phyloP scores from a whole-genome alignment of 2,888 invertebrate species.

The Baccha elongata region DNA sequence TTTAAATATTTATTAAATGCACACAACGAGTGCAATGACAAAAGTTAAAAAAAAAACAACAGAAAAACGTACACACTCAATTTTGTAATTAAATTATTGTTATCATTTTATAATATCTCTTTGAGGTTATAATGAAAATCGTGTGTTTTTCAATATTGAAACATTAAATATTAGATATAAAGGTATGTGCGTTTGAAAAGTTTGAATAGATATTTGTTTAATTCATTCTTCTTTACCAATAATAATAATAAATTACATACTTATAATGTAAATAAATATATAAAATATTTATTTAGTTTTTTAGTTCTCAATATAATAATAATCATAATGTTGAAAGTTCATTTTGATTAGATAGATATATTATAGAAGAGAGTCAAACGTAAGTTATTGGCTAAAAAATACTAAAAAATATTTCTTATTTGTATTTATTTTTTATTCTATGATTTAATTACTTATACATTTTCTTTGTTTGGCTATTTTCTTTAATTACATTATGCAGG shows the following conservation, averaged over 20 bases:
- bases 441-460: not conserved
- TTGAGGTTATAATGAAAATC: conserved; percentile 27
- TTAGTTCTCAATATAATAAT: not conserved
- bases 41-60: conserved; percentile 16
- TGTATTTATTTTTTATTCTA: not conserved
- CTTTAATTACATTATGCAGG: not conserved
- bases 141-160: conserved; percentile 29
- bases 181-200: conserved; percentile 56
- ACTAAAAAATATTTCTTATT: conserved; percentile 9
- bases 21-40: conserved; percentile 48
- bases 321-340: too few relatives aligned
- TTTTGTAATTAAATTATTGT: conserved; percentile 1
- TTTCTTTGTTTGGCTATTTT: not conserved
- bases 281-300: conserved; percentile 23
- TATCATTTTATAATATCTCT: conserved; percentile 11
- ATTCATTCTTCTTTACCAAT: not conserved
- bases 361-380: not conserved
- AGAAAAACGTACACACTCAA: conserved; percentile 5
- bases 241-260: not conserved
- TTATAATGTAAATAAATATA: conserved; percentile 39
- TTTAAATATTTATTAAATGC: conserved; percentile 63
- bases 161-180: conserved; percentile 48
- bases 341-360: not conserved
- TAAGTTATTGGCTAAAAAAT: conserved; percentile 8
- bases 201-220: conserved; percentile 32